These are phyloP conservation scores for Ormyrus labotus DNA, from an alignment of 2,888 invertebrate species.

Conservation along the genomic window DNA sequence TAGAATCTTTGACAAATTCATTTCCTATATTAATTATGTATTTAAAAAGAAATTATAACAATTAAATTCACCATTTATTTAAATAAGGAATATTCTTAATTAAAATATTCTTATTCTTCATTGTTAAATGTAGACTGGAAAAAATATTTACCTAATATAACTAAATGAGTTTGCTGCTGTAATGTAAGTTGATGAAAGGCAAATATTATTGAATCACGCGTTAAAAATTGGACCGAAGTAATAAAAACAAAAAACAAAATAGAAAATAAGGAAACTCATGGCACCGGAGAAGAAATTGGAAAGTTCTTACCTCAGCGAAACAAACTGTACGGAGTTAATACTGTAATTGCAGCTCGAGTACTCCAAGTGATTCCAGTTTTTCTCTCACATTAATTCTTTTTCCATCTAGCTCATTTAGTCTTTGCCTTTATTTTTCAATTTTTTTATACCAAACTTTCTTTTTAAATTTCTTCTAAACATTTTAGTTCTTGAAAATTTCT, in stretches of 20 bases:
- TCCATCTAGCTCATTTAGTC: constrained; percentile 35
- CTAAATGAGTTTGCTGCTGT: too few relatives aligned
- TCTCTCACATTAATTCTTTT: background rate
- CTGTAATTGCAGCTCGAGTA: constrained; percentile 45
- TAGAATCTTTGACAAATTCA: too few relatives aligned
- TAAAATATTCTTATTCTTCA: too few relatives aligned
- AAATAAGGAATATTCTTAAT: too few relatives aligned
- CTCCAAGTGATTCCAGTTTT: constrained; percentile 27
- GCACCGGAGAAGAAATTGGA: constrained; percentile 17
- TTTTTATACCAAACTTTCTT: constrained; percentile 17
- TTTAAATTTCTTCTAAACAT: background rate
- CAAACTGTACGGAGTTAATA: constrained; percentile 27
- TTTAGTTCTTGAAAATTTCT: background rate
- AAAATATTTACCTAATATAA: too few relatives aligned
- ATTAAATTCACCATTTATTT: too few relatives aligned
- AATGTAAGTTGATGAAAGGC: too few relatives aligned
- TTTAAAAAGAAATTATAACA: too few relatives aligned
- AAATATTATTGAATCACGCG: background rate
- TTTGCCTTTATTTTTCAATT: constrained; percentile 11
- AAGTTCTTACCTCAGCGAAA: constrained; percentile 18
- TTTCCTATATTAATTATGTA: too few relatives aligned
- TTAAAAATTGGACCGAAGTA: background rate
- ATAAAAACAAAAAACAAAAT: background rate
- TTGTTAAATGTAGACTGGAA: too few relatives aligned
- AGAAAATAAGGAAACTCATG: constrained; percentile 22